phyloP scores from a whole-genome alignment of 2,888 invertebrate genomes.

The Opisthograptis luteolata region DNA sequence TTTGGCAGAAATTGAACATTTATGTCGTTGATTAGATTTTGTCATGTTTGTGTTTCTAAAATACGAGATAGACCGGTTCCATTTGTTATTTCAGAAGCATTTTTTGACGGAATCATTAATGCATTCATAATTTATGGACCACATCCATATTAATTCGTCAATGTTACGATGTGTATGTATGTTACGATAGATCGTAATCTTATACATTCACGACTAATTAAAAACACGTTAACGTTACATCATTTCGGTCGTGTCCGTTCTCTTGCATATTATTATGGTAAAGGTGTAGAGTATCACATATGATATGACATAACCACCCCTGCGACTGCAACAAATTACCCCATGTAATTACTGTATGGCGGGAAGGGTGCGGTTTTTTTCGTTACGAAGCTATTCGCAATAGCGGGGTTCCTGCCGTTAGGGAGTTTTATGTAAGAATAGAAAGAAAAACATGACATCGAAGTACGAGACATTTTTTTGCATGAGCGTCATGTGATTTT shows the following conservation, averaged over 20 bases:
- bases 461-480: not conserved
- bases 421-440: slow-evolving; percentile 41
- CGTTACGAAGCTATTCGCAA: slow-evolving; percentile 53
- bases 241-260: slow-evolving; percentile 22
- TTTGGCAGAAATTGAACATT: too few relatives aligned
- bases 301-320: slow-evolving; percentile 51
- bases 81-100: not conserved
- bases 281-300: slow-evolving; percentile 31
- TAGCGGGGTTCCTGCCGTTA: slow-evolving; percentile 41
- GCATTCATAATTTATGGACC: slow-evolving; percentile 17
- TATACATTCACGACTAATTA: slow-evolving; percentile 28
- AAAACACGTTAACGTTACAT: slow-evolving; percentile 29
- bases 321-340: slow-evolving; percentile 66
- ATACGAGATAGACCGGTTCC: too few relatives aligned
- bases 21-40: too few relatives aligned
- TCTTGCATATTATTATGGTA: slow-evolving; percentile 29
- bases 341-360: slow-evolving; percentile 65
- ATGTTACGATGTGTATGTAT: slow-evolving; percentile 22
- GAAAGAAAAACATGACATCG: slow-evolving; percentile 3
- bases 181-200: slow-evolving; percentile 24
- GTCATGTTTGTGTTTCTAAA: too few relatives aligned
- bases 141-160: slow-evolving; percentile 38
- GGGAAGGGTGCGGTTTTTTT: slow-evolving; percentile 65
- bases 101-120: not conserved
- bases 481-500: too few relatives aligned